These are phyloP conservation scores for Lumbricus terrestris DNA, from an alignment of 2,888 invertebrate species.

Conservation along the genomic window DNA sequence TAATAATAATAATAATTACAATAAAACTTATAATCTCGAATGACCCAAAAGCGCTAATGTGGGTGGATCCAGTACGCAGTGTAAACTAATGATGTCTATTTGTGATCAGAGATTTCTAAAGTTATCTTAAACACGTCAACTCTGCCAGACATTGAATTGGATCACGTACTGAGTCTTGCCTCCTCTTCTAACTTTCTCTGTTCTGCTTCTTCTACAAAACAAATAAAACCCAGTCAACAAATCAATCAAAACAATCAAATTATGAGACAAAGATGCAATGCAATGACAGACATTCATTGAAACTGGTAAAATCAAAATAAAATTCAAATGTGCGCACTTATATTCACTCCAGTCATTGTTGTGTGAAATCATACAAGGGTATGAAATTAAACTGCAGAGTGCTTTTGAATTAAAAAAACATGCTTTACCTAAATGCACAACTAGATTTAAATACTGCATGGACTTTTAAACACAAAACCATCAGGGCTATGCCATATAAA, in stretches of 20 bases:
- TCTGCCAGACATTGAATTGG: not conserved
- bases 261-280: too few species aligned
- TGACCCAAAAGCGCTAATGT: too few species aligned
- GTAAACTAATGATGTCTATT: too few species aligned
- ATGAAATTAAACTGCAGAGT: not conserved
- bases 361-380: not conserved
- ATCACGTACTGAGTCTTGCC: not conserved
- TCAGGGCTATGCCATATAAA: too few species aligned
- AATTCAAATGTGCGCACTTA: not conserved
- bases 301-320: not conserved
- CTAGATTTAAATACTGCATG: not conserved
- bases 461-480: too few species aligned
- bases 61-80: too few species aligned
- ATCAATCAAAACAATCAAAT: not conserved
- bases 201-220: not conserved
- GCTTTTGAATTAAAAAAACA: not conserved
- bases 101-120: not conserved
- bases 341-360: not conserved
- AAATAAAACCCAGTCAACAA: not conserved
- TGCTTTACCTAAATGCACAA: not conserved
- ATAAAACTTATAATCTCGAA: too few species aligned
- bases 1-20: too few species aligned
- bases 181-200: conserved; percentile 12
- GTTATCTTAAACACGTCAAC: not conserved
- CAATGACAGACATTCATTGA: not conserved